phyloP scores from a whole-genome alignment of 2,888 invertebrate genomes.

The Perithous albicinctus region DNA sequence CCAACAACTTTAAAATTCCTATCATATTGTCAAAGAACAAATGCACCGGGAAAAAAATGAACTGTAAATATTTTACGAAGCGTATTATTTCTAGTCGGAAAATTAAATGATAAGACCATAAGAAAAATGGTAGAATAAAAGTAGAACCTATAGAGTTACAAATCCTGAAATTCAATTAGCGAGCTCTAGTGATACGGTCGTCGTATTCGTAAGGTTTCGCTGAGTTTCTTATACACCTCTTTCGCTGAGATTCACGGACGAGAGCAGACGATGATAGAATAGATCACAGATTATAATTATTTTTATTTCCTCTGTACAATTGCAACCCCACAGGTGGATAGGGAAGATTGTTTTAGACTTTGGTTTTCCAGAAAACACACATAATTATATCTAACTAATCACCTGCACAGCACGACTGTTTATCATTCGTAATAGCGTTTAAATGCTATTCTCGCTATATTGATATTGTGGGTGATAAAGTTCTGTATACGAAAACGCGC shows the following conservation, averaged over 20 bases:
- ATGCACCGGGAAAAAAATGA: too few species aligned
- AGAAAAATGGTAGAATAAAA: background rate
- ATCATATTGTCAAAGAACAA: too few species aligned
- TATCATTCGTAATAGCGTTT: conserved; percentile 40
- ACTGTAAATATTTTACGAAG: too few species aligned
- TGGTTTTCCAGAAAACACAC: conserved; percentile 1
- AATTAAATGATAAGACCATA: background rate
- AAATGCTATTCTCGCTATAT: conserved; percentile 54
- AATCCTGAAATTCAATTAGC: conserved; percentile 41
- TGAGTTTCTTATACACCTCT: background rate
- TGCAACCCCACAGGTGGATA: background rate
- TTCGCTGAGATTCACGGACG: background rate
- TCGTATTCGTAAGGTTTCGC: conserved; percentile 16
- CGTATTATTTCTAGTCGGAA: background rate
- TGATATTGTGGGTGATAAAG: conserved; percentile 59
- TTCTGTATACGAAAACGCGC: conserved; percentile 11
- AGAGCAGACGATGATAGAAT: background rate
- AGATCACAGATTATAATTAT: background rate
- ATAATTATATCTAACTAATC: conserved; percentile 13
- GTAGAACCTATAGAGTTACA: background rate
- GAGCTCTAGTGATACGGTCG: background rate
- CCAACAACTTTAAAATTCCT: too few species aligned
- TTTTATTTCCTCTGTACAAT: background rate
- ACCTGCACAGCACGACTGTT: background rate
- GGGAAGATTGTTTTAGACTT: background rate